Conservation (phyloP, 2,113 vertebrate species). For the Xenopus laevis region DNA sequence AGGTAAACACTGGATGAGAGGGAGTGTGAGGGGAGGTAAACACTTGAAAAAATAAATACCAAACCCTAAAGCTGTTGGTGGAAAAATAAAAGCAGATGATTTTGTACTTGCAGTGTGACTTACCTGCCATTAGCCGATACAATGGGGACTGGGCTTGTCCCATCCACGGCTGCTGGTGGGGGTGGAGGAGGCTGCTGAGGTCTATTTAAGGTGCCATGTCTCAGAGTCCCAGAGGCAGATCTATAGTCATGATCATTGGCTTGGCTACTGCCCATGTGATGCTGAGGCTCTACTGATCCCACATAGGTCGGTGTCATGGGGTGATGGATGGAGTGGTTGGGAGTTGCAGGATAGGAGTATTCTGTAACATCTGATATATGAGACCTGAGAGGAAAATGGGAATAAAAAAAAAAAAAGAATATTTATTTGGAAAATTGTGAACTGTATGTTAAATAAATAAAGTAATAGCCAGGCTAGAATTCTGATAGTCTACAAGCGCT, state of each 20-base stretch:
- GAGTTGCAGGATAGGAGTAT: slow-evolving; percentile 85
- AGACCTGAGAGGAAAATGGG: slow-evolving; percentile 67
- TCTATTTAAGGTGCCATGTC: slow-evolving; percentile 82
- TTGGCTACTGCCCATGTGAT: slow-evolving; percentile 60
- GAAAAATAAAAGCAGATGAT: too few species aligned
- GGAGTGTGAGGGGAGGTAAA: too few species aligned
- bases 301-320: slow-evolving; percentile 63
- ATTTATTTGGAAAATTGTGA: too few species aligned
- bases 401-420: slow-evolving; percentile 31
- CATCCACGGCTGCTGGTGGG: slow-evolving; percentile 76
- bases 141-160: slow-evolving; percentile 55
- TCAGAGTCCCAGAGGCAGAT: slow-evolving; percentile 71
- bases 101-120: neutral
- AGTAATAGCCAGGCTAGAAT: too few species aligned
- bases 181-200: slow-evolving; percentile 87
- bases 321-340: slow-evolving; percentile 86
- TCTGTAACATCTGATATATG: slow-evolving; percentile 77
- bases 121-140: slow-evolving; percentile 28
- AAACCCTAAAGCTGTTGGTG: too few species aligned
- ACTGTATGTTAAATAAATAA: too few species aligned
- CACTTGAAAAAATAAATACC: too few species aligned
- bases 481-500: too few species aligned
- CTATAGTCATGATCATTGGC: slow-evolving; percentile 80
- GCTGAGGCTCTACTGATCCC: slow-evolving; percentile 53
- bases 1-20: too few species aligned